A percentile compares a stretch with the other conserved stretches of the same genome.
phyloP scores from a whole-genome alignment of 2,113 vertebrate species.

The Macrotus californicus region DNA sequence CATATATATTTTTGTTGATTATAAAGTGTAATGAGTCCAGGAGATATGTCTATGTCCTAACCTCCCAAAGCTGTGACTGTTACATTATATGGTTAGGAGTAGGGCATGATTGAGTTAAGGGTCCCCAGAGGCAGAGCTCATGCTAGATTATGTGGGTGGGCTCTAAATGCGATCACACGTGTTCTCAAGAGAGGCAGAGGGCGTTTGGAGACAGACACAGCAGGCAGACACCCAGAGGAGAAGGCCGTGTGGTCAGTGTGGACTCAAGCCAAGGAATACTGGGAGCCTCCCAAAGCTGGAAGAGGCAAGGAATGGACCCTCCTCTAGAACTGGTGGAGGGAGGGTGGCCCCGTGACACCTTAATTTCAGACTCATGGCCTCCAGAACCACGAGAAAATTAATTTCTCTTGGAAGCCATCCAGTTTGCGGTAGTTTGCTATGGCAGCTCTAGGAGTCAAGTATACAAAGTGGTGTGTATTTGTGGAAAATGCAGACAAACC shows the following conservation, averaged over 20 bases:
- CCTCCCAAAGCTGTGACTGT: not conserved
- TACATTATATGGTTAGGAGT: not conserved
- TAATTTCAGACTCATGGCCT: not conserved
- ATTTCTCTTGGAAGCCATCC: not conserved
- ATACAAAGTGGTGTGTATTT: not conserved
- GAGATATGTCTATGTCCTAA: not conserved
- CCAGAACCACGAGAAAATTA: not conserved
- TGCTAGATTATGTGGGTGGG: not conserved
- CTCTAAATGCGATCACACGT: too few species aligned
- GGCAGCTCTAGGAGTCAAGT: not conserved
- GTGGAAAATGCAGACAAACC: not conserved
- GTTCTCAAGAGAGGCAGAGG: not conserved
- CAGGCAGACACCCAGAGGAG: not conserved
- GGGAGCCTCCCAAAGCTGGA: not conserved
- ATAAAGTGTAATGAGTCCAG: not conserved
- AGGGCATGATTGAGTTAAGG: not conserved
- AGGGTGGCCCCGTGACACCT: fast-evolving
- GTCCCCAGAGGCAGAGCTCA: not conserved
- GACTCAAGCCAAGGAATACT: not conserved
- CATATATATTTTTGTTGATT: not conserved
- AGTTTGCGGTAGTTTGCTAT: not conserved
- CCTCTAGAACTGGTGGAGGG: not conserved
- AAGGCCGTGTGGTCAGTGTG: not conserved
- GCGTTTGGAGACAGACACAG: not conserved
- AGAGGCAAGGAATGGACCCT: not conserved